Evolutionary conservation across 2,888 invertebrate species (phyloP), one percentile per base, ranked within the genome.

Genomic region (Cataglyphis altisquamis): DNA sequence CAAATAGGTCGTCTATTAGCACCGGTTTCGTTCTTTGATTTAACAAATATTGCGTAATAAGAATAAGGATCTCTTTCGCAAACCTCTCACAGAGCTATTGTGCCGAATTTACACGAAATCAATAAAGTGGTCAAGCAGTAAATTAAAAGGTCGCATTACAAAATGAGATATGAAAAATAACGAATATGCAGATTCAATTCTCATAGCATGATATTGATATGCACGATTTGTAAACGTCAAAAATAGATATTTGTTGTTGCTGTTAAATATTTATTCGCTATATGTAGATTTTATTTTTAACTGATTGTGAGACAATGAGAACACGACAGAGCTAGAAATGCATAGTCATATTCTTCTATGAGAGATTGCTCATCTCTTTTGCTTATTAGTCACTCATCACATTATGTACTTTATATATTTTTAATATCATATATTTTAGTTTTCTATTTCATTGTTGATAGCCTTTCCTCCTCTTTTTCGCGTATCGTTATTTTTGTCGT

Each of bases 91-190:
- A 32, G 45, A 8, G 18, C 36, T 48, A 12, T 48, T 36, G 60
- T 78, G 36, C 8, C 29, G 60, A 68, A 78, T 78, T 78, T 68
- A 68, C 15, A 6, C 57, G 78, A 68, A 45, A 68, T 78, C 78
- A 60, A 68, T 78, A 60, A 15, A 21, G 45, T 29, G 45, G 45
- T 64, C 63, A 21, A 15, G 18, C 32, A 4, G 21, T 45, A 29
- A 60, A 68, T 68, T 36, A 15, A 52, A 66, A 29, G 67, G 39
- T 15, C 15, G 64, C 25, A 66, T 77, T 66, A 66, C 12, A 41
- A 12, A 41, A 25, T 36, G 63, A 21, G 10, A 62, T 8, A n/a
- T 39, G 29, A 52, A 18, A 39, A 10, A 48, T 32, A 15, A 39
- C 36, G 55, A 18, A 73, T 41, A 41, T 29, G 4, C 39, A 39